Percentiles rank a stretch among this genome's conserved stretches.
phyloP scores from a whole-genome alignment of 2,888 invertebrate species.

The Laspeyria flexula region DNA sequence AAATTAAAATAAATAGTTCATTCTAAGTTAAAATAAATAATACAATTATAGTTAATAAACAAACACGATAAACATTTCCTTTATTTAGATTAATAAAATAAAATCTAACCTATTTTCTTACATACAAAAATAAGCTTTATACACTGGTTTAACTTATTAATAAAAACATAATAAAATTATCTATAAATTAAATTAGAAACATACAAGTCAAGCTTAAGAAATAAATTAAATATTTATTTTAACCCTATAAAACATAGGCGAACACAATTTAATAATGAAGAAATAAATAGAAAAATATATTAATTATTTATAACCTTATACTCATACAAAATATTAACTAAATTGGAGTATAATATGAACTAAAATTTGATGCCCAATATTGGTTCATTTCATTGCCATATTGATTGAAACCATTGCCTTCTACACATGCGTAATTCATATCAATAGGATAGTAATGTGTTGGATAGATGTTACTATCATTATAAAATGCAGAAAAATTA shows the following conservation, averaged over 20 bases:
- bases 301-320: background rate
- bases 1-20: conserved; percentile 14
- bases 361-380: conserved; percentile 14
- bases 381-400: conserved; percentile 19
- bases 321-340: conserved; percentile 6
- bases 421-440: conserved; percentile 11
- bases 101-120: background rate
- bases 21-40: conserved; percentile 2
- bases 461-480: conserved; percentile 50
- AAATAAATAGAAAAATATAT: conserved; percentile 6
- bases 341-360: conserved; percentile 12
- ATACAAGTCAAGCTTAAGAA: conserved; percentile 2
- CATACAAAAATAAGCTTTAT: background rate
- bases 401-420: conserved; percentile 25
- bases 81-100: background rate
- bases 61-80: background rate
- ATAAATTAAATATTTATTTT: background rate
- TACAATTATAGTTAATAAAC: background rate
- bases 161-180: no score
- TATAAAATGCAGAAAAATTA: conserved; percentile 22
- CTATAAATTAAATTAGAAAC: background rate
- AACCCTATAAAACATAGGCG: background rate
- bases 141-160: background rate
- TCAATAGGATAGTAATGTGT: conserved; percentile 57
- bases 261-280: background rate